These are phyloP conservation scores for Ascidia mentula DNA, from an alignment of 23 tunicate genomes.

Conservation along the genomic window DNA sequence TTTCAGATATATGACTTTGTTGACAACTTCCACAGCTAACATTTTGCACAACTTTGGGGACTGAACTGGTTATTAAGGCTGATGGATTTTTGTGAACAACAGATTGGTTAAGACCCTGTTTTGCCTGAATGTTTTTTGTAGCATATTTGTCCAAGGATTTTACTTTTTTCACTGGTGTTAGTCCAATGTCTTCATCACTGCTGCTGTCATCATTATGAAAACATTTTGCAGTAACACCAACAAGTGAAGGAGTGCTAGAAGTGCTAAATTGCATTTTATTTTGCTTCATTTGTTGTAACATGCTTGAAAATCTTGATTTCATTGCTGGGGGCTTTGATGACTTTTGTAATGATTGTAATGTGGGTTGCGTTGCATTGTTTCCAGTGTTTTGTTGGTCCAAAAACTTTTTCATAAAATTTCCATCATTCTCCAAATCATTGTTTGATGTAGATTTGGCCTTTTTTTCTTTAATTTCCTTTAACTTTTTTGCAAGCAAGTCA, in stretches of 20 bases:
- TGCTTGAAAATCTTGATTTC: slow-evolving; percentile 74
- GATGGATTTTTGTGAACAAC: not conserved
- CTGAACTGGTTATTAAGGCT: slow-evolving; percentile 18
- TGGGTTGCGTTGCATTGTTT: not conserved
- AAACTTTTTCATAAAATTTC: slow-evolving; percentile 79
- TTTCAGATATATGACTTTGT: not conserved
- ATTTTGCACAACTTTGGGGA: not conserved
- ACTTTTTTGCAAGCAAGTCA: slow-evolving; percentile 47
- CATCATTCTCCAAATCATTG: slow-evolving; percentile 43
- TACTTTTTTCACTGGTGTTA: not conserved
- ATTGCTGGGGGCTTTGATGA: slow-evolving; percentile 24
- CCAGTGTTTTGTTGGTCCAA: slow-evolving; percentile 29
- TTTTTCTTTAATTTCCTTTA: slow-evolving; percentile 42
- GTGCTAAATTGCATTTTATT: slow-evolving; percentile 23
- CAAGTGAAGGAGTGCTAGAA: slow-evolving; percentile 10
- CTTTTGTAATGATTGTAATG: not conserved
- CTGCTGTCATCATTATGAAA: slow-evolving; percentile 61
- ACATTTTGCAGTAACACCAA: slow-evolving; percentile 43
- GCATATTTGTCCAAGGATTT: not conserved
- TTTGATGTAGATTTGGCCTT: not conserved
- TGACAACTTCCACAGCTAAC: not conserved
- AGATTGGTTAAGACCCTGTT: not conserved
- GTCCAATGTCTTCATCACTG: slow-evolving; percentile 34
- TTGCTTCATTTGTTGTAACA: slow-evolving; percentile 84
- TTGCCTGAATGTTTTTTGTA: slow-evolving; percentile 1